These are phyloP conservation scores for Plectropomus leopardus DNA, from an alignment of 2,113 vertebrate species.

Conservation along the genomic window DNA sequence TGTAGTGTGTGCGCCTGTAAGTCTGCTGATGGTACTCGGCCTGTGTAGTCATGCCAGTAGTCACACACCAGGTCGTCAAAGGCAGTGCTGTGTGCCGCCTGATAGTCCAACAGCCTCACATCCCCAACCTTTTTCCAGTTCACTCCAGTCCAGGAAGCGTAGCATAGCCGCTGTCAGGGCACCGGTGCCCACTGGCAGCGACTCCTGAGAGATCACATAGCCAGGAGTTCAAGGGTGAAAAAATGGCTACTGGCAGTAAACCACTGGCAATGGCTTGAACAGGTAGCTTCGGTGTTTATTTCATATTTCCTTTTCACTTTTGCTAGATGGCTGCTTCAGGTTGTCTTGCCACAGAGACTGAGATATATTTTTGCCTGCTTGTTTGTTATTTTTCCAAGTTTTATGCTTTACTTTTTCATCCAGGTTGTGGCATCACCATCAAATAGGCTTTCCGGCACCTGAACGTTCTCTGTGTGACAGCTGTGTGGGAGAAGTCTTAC, in stretches of 20 bases:
- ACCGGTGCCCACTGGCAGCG: conserved; percentile 58
- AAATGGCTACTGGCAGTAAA: conserved; percentile 32
- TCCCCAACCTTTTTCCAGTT: conserved; percentile 49
- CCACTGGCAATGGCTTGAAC: neutral
- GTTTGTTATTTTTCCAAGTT: conserved; percentile 33
- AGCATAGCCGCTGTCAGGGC: conserved; percentile 46
- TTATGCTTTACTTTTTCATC: conserved; percentile 16
- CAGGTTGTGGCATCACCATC: conserved; percentile 18
- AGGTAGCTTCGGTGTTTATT: conserved; percentile 21
- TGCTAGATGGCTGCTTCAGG: conserved; percentile 7
- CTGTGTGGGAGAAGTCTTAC: conserved; percentile 15
- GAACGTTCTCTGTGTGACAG: conserved; percentile 32
- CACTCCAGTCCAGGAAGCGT: conserved; percentile 64
- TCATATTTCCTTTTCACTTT: neutral
- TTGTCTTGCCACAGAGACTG: neutral
- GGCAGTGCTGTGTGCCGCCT: conserved; percentile 69
- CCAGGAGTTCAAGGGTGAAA: conserved; percentile 64
- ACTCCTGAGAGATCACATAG: conserved; percentile 59
- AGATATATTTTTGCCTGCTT: conserved; percentile 13
- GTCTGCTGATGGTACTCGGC: conserved; percentile 65
- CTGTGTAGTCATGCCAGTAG: conserved; percentile 84
- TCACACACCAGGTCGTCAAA: conserved; percentile 78
- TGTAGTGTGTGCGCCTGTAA: conserved; percentile 61
- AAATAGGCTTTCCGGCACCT: conserved; percentile 22
- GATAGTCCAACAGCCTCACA: conserved; percentile 72